These are phyloP conservation scores for Aegotheles bennettii DNA, from an alignment of 2,113 vertebrate species.

Conservation along the genomic window DNA sequence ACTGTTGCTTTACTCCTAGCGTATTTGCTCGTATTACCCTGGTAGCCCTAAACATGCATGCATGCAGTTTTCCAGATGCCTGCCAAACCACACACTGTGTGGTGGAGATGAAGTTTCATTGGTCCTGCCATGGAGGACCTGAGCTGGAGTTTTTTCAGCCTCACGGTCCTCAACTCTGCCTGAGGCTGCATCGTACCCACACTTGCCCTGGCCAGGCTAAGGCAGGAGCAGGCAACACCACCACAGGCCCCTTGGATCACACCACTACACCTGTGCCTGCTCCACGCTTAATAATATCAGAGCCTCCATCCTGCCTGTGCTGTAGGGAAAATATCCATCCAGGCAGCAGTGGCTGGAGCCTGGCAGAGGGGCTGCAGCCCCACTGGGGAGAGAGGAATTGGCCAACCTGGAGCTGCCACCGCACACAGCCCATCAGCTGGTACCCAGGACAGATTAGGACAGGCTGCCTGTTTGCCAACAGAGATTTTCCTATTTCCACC, in stretches of 20 bases:
- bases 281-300: not conserved
- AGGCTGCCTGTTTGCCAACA: not conserved
- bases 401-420: not conserved
- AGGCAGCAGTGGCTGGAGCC: not conserved
- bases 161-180: not conserved
- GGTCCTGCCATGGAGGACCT: not conserved
- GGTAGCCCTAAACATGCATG: fast-evolving
- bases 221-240: not conserved
- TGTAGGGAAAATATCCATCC: not conserved
- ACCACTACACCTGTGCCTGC: not conserved
- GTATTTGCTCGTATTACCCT: not conserved
- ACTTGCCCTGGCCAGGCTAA: not conserved
- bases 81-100: not conserved
- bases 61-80: not conserved
- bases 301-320: not conserved
- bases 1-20: not conserved
- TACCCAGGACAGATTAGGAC: not conserved
- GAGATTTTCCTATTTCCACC: slow-evolving; percentile 5
- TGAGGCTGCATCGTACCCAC: fast-evolving
- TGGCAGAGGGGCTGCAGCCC: not conserved
- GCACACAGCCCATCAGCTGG: not conserved
- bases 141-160: not conserved
- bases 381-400: not conserved
- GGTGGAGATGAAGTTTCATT: not conserved
- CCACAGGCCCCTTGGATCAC: not conserved